Evolutionary conservation across 1,140 invertebrate species (phyloP), one percentile per base, ranked within the genome.

Genomic region (Tetramorium alpestre): DNA sequence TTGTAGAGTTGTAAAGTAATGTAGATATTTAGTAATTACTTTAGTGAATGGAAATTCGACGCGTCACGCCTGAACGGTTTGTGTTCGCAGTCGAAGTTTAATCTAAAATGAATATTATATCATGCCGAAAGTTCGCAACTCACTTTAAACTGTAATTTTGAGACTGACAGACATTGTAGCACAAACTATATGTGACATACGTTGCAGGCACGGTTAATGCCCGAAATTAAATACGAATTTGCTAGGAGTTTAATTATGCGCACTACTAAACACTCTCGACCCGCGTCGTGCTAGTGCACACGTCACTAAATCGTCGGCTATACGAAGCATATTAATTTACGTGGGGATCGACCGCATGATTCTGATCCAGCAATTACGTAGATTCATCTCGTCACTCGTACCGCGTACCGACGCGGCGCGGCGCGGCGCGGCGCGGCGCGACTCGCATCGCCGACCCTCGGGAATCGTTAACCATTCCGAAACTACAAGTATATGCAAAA

Each of bases 321-420:
- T 64, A 87, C 60, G 87, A 76, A 85, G 86, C 88, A 85, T 90
- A 90, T 90, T 90, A 90, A 90, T 90, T 58, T 90, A 89, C 85
- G 51, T 38, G 62, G 28, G 69, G 69, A 89, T 89, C 80, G 86
- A 90, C 89, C 89, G 54, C 86, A 69, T 75, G 80, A 89, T 90
- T 85, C 75, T 76, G 88, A 90, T 90, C 56, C 85, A 51, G 69
- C 89, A 90, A 90, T 90, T 90, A 89, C 85, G 88, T 76, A 81
- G 87, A 87, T 89, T 89, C 73, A 85, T 69, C 80, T 87, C 88
- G 86, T 87, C 88, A 81, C 47, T 54, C 73, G 60, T 77, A 76
- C 78, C 85, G 67, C 78, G 58, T 33, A 33, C 28, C 2, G 28
- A 1, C 28, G 28, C 1, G 1, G 33, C 28, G 8, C 58, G 41